Percentiles rank a stretch among this genome's conserved stretches.
These are phyloP conservation scores for Napeogenes sylphis DNA, from an alignment of 2,888 invertebrate genomes.

Conservation along the genomic window DNA sequence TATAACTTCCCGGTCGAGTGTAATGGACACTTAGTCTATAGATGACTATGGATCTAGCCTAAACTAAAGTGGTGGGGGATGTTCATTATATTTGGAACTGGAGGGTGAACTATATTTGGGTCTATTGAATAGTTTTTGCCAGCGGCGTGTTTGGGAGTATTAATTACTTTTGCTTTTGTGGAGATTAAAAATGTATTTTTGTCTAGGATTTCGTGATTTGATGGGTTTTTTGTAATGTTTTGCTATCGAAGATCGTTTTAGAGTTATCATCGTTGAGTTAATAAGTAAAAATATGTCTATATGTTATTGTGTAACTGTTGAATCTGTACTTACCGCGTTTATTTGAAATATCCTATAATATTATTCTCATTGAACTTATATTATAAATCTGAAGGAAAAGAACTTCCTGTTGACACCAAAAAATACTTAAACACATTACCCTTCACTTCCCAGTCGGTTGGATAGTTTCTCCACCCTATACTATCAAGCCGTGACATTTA, in stretches of 20 bases:
- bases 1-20: background rate
- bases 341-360: too few species aligned
- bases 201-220: conserved; percentile 1
- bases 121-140: conserved; percentile 25
- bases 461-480: conserved; percentile 11
- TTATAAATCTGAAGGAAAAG: too few species aligned
- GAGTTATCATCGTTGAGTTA: too few species aligned
- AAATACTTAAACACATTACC: background rate
- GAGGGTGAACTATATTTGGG: conserved; percentile 27
- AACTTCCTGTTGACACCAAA: too few species aligned
- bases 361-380: too few species aligned
- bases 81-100: conserved; percentile 30
- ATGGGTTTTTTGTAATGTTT: background rate
- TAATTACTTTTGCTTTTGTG: conserved; percentile 8
- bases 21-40: background rate
- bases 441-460: background rate
- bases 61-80: conserved; percentile 27
- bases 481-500: conserved; percentile 15
- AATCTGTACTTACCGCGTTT: too few species aligned
- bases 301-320: too few species aligned
- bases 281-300: too few species aligned
- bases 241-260: background rate
- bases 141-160: conserved; percentile 14
- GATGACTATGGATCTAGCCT: conserved; percentile 23
- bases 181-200: conserved; percentile 4